Percentiles rank a stretch among this genome's conserved stretches.
Conservation (phyloP, 2,113 vertebrate genomes). For the Pteronura brasiliensis region DNA sequence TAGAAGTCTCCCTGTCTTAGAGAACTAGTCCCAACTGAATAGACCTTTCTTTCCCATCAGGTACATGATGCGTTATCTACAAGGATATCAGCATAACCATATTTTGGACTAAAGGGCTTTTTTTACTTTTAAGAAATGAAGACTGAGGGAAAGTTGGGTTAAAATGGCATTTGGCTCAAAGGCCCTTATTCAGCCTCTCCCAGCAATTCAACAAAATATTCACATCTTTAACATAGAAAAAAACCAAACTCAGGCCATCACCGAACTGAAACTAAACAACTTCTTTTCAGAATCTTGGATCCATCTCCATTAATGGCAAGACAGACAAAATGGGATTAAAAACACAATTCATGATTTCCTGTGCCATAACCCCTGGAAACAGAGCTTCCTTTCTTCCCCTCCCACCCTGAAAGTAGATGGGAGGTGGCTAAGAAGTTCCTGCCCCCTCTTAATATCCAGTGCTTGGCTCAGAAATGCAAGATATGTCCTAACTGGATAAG, state of each 20-base stretch:
- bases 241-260: neutral
- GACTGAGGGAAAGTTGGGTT: slow-evolving; percentile 19
- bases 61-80: slow-evolving; percentile 52
- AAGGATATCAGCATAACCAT: slow-evolving; percentile 60
- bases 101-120: slow-evolving; percentile 51
- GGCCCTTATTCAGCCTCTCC: neutral
- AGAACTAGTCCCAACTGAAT: slow-evolving; percentile 52
- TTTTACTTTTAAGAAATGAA: slow-evolving; percentile 52
- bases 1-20: slow-evolving; percentile 23
- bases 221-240: neutral
- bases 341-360: neutral
- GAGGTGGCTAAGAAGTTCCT: neutral
- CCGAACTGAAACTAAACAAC: neutral
- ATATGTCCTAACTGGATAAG: neutral
- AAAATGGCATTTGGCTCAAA: slow-evolving; percentile 18
- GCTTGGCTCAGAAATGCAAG: neutral
- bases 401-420: accelerated
- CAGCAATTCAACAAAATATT: slow-evolving; percentile 32
- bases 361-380: neutral
- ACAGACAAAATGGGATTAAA: neutral
- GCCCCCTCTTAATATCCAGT: accelerated
- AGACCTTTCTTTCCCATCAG: slow-evolving; percentile 70
- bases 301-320: neutral
- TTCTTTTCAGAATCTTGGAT: slow-evolving; percentile 11
- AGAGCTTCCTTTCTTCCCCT: neutral